Base-by-base conservation (phyloP, 1,140 invertebrate genomes). In the Lithobius niger region DNA sequence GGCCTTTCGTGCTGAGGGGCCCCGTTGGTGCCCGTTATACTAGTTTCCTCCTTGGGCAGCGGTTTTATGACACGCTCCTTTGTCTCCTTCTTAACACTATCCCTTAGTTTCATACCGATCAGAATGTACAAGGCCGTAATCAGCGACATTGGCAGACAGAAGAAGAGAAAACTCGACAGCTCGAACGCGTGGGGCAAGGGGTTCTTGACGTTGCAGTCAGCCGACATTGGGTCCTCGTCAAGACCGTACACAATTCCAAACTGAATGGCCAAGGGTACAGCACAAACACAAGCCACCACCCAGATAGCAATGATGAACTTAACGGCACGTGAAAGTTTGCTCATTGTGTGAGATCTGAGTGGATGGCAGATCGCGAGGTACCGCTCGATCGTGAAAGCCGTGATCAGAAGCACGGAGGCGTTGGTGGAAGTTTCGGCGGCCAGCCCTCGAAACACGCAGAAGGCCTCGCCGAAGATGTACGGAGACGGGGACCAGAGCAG, bases 321-420 rank as follows among this genome's bases (percentile, higher is more conserved):
- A 18, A 81, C 66, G 16, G 77, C 80, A 31, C 82, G 68, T 16
- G 76, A 75, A 18, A 80, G 66, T 55, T 74, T 86, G 0, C 84
- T 86, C 75, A 90, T 83, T 1, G 84, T 88, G 65, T 93, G 88
- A 0, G 86, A 83, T 61, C 86, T 73, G 59, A 96, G 84, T 0
- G 92, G 91, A 67, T 93, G 84, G 69, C 91, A 95, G 60, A 97
- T 95, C 16, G 90, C 92, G 19, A 96, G 79, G 69, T 96, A 98
- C 47, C 94, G 71, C 68, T 97, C 94, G 3, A 94, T 79, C 0
- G 93, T 97, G 71, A 97, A 97, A 1, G 88, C 86, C 0, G 86
- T 88, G 47, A 94, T 93, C 4, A 87, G 92, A 44, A 97, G 74
- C 0, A 97, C 86, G 0, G 92, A 94, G 0, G 92, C 91, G 68